phyloP scores from a whole-genome alignment of 1,140 invertebrate species.

The Magallana gigas region DNA sequence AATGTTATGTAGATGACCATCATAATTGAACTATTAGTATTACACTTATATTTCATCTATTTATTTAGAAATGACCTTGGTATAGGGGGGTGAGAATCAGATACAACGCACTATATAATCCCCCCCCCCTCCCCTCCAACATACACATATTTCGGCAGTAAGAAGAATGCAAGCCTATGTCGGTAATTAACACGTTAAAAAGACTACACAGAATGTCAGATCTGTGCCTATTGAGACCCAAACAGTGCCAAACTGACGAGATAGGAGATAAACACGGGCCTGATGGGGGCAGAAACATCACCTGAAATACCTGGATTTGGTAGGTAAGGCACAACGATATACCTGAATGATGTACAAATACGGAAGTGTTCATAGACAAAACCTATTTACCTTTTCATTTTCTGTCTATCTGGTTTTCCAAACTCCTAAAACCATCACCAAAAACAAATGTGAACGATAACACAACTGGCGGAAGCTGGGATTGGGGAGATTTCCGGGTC shows the following conservation, averaged over 20 bases:
- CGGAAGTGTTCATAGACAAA: not conserved
- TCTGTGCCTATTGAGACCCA: not conserved
- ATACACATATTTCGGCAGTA: too few relatives aligned
- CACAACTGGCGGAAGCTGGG: slow-evolving; percentile 22
- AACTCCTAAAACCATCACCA: slow-evolving; percentile 19
- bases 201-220: too few relatives aligned
- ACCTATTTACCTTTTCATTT: slow-evolving; percentile 18
- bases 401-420: not conserved
- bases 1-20: too few relatives aligned
- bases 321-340: not conserved
- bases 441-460: slow-evolving; percentile 32
- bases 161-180: too few relatives aligned
- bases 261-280: not conserved
- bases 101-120: not conserved
- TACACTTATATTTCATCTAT: too few relatives aligned
- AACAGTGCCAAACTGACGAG: not conserved
- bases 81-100: too few relatives aligned
- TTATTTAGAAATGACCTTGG: too few relatives aligned
- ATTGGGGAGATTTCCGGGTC: slow-evolving; percentile 36
- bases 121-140: not conserved
- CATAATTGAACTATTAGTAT: too few relatives aligned
- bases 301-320: not conserved
- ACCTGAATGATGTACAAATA: not conserved
- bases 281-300: not conserved
- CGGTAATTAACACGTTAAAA: too few relatives aligned